These are phyloP conservation scores for Macropis europaea DNA, from an alignment of 2,888 invertebrate genomes.

Conservation along the genomic window DNA sequence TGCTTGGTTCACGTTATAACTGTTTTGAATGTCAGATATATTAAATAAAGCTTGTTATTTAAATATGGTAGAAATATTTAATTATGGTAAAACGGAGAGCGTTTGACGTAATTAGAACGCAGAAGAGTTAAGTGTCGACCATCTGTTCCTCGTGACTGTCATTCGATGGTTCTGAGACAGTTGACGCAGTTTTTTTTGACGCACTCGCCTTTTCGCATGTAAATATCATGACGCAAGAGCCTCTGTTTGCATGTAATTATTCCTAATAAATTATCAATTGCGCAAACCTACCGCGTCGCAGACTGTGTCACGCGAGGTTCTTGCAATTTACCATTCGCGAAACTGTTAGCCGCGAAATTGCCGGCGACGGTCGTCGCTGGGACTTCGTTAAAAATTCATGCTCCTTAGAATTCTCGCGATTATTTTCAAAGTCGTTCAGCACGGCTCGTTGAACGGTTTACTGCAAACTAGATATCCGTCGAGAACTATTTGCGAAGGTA, in stretches of 20 bases:
- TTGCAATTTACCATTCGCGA: background rate
- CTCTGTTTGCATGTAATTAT: conserved; percentile 21
- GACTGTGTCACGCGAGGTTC: conserved; percentile 12
- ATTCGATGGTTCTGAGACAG: background rate
- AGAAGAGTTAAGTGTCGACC: no score
- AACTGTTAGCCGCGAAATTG: background rate
- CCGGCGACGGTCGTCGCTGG: no score
- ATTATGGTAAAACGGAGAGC: no score
- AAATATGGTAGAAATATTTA: no score
- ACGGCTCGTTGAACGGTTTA: background rate
- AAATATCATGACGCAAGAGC: conserved; percentile 22
- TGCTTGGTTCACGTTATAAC: no score
- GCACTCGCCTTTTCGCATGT: conserved; percentile 19
- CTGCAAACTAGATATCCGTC: background rate
- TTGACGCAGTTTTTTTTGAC: background rate
- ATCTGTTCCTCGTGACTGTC: no score
- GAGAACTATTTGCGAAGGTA: background rate
- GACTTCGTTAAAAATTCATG: no score
- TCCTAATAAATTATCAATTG: conserved; percentile 30
- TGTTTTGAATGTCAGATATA: no score
- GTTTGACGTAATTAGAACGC: no score
- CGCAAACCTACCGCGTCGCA: conserved; percentile 1
- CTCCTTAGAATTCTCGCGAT: no score
- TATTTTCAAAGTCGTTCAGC: no score
- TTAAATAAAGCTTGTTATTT: no score